Percentiles rank a stretch among this genome's conserved stretches.
phyloP scores from a whole-genome alignment of 2,888 invertebrate species.

The Zygaena filipendulae region DNA sequence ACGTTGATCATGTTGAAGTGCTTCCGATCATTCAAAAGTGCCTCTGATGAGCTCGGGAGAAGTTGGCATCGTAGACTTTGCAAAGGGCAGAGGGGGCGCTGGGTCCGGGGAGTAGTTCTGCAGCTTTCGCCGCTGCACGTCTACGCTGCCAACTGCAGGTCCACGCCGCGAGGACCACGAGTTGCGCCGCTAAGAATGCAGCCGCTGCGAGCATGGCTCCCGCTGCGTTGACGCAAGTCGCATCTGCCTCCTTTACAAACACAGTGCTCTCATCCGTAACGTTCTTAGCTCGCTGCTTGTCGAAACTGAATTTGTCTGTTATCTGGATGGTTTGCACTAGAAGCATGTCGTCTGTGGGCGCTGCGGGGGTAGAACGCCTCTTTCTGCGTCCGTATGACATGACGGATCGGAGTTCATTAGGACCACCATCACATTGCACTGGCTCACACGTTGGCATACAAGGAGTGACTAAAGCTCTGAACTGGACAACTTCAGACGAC shows the following conservation, averaged over 20 bases:
- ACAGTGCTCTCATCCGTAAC: conserved; percentile 77
- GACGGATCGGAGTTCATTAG: conserved; percentile 84
- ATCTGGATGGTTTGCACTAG: conserved; percentile 92
- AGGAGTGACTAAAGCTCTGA: conserved; percentile 94
- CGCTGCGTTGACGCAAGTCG: conserved; percentile 78
- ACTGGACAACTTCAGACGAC: conserved; percentile 93
- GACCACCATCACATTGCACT: conserved; percentile 88
- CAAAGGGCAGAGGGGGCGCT: conserved; percentile 73
- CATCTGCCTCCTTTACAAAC: conserved; percentile 72
- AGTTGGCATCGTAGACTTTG: conserved; percentile 89
- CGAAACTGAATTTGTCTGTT: conserved; percentile 91
- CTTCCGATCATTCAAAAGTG: conserved; percentile 52
- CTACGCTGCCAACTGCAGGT: conserved; percentile 88
- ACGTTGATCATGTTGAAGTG: conserved; percentile 53
- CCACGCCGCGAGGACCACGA: conserved; percentile 89
- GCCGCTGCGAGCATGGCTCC: conserved; percentile 88
- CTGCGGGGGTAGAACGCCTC: conserved; percentile 73
- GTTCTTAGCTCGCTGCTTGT: conserved; percentile 73
- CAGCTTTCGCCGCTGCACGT: conserved; percentile 74
- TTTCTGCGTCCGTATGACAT: conserved; percentile 86
- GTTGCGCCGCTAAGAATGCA: conserved; percentile 86
- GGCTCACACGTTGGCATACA: conserved; percentile 95
- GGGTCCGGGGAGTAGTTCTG: conserved; percentile 74
- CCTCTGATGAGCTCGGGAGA: conserved; percentile 77
- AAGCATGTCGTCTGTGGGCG: conserved; percentile 80